Conservation (phyloP, 23 tunicate species). For the Styela plicata region DNA sequence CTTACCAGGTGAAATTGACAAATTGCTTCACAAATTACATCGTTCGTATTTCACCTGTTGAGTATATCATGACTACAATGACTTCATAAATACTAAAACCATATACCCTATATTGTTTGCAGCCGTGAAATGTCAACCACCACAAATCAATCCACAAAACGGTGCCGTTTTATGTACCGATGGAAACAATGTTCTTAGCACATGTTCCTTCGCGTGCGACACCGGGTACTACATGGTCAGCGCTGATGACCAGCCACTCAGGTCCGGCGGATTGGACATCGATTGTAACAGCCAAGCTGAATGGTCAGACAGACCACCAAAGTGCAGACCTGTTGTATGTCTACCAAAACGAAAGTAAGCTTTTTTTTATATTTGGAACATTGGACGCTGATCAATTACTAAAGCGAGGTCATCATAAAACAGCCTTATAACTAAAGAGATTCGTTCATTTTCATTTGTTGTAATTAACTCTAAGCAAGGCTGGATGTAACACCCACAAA, state of each 20-base stretch:
- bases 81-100: too few relatives aligned
- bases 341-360: slow-evolving; percentile 10
- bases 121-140: slow-evolving; percentile 41
- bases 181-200: slow-evolving; percentile 29
- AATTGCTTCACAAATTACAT: not conserved
- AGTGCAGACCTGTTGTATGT: slow-evolving; percentile 10
- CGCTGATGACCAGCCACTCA: slow-evolving; percentile 2
- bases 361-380: too few relatives aligned
- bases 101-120: too few relatives aligned
- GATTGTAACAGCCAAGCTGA: not conserved
- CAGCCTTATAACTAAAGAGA: too few relatives aligned
- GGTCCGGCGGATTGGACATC: not conserved
- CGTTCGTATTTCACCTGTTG: not conserved
- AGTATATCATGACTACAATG: too few relatives aligned
- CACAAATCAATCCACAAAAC: slow-evolving; percentile 34
- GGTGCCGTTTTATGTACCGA: slow-evolving; percentile 39
- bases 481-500: too few relatives aligned
- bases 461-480: too few relatives aligned
- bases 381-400: too few relatives aligned
- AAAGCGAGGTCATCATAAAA: too few relatives aligned
- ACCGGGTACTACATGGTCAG: slow-evolving; percentile 25
- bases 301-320: slow-evolving; percentile 22
- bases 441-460: too few relatives aligned
- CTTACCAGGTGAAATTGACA: not conserved
- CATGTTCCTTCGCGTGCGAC: slow-evolving; percentile 25